phyloP scores from a whole-genome alignment of 2,113 vertebrate species.

The Ascaphus truei region DNA sequence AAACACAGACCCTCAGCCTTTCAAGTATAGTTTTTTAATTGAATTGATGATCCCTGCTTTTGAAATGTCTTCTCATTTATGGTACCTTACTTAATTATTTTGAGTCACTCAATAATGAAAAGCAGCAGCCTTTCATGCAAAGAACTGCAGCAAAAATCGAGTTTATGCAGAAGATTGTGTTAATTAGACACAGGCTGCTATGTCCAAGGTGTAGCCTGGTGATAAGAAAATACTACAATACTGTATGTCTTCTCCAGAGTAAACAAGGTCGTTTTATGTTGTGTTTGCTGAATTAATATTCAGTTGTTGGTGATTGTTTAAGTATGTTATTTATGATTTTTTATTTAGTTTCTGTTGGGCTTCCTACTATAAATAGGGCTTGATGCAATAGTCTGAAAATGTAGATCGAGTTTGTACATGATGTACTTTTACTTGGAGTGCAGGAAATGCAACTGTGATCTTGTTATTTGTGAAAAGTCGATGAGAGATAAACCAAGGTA shows the following conservation, averaged over 20 bases:
- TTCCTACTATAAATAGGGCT: constrained; percentile 33
- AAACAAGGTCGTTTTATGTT: constrained; percentile 37
- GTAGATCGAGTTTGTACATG: constrained; percentile 17
- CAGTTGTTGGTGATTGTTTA: constrained; percentile 22
- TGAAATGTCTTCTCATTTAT: background rate
- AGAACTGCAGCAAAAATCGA: constrained; percentile 9
- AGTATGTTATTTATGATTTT: constrained; percentile 19
- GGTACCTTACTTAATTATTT: background rate
- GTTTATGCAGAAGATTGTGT: constrained; percentile 16
- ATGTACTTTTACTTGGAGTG: constrained; percentile 35
- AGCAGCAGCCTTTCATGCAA: background rate
- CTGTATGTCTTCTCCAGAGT: constrained; percentile 17
- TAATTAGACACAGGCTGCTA: constrained; percentile 25
- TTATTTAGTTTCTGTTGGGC: constrained; percentile 9
- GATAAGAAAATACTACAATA: constrained; percentile 31
- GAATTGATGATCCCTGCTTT: background rate
- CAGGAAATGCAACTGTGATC: constrained; percentile 36
- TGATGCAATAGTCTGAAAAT: constrained; percentile 17
- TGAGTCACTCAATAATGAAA: constrained; percentile 24
- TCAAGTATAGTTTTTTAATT: no score
- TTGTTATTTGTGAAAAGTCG: constrained; percentile 37
- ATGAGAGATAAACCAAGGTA: constrained; percentile 41
- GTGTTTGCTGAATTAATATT: background rate
- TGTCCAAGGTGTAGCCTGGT: constrained; percentile 35
- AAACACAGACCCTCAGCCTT: no score